Conservation (phyloP, 2,888 invertebrate species). For the Dorcus parallelipipedus region DNA sequence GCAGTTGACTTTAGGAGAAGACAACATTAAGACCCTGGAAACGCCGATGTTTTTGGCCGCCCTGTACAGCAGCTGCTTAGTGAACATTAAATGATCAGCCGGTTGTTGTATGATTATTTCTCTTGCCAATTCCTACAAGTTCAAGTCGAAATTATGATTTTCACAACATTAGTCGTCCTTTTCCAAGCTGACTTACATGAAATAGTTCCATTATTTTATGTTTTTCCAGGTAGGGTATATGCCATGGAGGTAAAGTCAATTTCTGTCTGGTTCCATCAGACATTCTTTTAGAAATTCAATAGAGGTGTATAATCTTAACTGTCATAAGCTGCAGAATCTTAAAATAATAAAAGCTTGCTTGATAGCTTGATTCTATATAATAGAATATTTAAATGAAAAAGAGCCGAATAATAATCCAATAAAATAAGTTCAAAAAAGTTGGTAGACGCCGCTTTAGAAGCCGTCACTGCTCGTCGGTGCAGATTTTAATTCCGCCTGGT, state of each 20-base stretch:
- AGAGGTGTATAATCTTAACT: too few relatives aligned
- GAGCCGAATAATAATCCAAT: too few relatives aligned
- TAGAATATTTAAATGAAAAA: too few relatives aligned
- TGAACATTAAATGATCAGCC: constrained; percentile 60
- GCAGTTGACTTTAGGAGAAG: constrained; percentile 51
- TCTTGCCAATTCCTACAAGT: constrained; percentile 55
- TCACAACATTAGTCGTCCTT: neutral
- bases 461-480: too few relatives aligned
- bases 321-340: too few relatives aligned
- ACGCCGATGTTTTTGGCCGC: constrained; percentile 52
- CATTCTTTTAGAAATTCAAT: constrained; percentile 28
- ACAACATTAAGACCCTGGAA: constrained; percentile 55
- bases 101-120: constrained; percentile 60
- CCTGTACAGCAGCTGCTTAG: constrained; percentile 56
- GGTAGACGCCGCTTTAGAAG: too few relatives aligned
- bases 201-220: constrained; percentile 63
- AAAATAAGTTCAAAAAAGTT: too few relatives aligned
- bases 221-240: constrained; percentile 63
- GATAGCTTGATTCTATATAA: too few relatives aligned
- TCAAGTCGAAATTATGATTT: neutral
- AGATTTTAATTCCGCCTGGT: too few relatives aligned
- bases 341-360: too few relatives aligned
- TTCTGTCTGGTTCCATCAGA: constrained; percentile 40
- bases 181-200: constrained; percentile 47
- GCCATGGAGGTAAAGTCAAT: constrained; percentile 48